phyloP scores from a whole-genome alignment of 2,113 vertebrate genomes.

The Rana temporaria region DNA sequence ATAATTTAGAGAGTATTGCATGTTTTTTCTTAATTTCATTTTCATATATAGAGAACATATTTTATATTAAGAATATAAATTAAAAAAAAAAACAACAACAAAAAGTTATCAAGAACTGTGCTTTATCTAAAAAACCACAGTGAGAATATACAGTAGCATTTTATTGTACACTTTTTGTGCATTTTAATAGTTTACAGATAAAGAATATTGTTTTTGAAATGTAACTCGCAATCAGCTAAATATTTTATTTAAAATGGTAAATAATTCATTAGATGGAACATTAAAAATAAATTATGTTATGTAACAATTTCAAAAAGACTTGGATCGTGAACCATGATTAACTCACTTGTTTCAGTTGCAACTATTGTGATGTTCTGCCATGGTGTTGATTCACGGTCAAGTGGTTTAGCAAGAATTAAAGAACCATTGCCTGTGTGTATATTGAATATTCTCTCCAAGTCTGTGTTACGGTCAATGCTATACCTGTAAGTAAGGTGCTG shows the following conservation, averaged over 20 bases:
- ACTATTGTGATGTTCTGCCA: conserved; percentile 96
- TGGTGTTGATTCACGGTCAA: conserved; percentile 90
- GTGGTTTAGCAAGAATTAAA: conserved; percentile 86
- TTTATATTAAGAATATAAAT: neutral
- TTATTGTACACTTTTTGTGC: neutral
- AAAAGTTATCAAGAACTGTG: neutral
- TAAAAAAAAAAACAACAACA: neutral
- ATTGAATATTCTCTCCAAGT: conserved; percentile 90
- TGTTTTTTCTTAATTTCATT: neutral
- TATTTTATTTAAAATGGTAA: neutral
- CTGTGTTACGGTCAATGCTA: conserved; percentile 91
- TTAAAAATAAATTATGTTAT: conserved; percentile 14
- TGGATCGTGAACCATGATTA: neutral
- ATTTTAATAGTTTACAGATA: neutral
- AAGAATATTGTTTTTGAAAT: neutral
- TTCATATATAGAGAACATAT: neutral
- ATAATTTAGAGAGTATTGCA: neutral
- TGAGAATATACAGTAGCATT: too few species aligned
- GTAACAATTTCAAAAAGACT: neutral
- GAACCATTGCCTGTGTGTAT: conserved; percentile 91
- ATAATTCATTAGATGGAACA: conserved; percentile 4
- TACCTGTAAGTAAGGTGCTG: conserved; percentile 76
- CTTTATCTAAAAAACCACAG: too few species aligned
- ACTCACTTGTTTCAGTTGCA: conserved; percentile 93
- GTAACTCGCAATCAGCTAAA: conserved; percentile 10